Base-by-base conservation (phyloP, 2,113 vertebrate genomes). In the Pedetes capensis region DNA sequence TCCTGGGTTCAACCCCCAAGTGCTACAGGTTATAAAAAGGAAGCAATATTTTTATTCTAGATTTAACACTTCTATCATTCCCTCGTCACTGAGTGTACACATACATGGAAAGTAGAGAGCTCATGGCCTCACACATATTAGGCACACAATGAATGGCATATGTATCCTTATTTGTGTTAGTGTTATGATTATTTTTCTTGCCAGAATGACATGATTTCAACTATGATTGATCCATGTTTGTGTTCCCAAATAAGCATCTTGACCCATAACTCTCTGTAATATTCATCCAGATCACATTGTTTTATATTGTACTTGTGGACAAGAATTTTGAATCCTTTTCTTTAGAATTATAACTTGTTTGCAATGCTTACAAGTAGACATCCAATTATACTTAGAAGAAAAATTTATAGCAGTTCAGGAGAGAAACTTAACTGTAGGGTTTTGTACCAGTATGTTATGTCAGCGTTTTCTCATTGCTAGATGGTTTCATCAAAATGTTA, bases 311-410 rank as follows among this genome's bases (percentile, higher is more conserved):
- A 69, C 13, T 89, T 78, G 87, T 55, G 37, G 39, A 49, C 29
- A 42, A 42, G 29, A 87, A 95, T 78, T 92, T 87, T 95, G n/a
- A 92, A 57, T 85, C 37, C 9, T 75, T 89, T 95, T 68, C 42
- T 93, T 14, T 66, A 81, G 39, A 94, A 27, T 42, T 88, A 59
- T 13, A 90, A 80, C 32, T 64, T 86, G 61, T 39, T 79, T 78
- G 55, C 79, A 63, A 93, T 18, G 32, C 29, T 85, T 82, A 66
- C 11, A 89, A 94, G 71, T 59, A 94, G 80, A 64, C 14, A 88
- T 89, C 37, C 32, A 87, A 37, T 96, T 95, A 95, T 29, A 63
- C 44, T 74, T 59, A 72, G 44, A 95, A 12, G 29, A n/a, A 82
- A 89, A 93, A 83, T 82, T 59, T 68, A 79, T 82, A 74, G 68